Evolutionary conservation across 2,888 invertebrate species (phyloP), one percentile per base, ranked within the genome.

Genomic region (Monoplex corrugatus): DNA sequence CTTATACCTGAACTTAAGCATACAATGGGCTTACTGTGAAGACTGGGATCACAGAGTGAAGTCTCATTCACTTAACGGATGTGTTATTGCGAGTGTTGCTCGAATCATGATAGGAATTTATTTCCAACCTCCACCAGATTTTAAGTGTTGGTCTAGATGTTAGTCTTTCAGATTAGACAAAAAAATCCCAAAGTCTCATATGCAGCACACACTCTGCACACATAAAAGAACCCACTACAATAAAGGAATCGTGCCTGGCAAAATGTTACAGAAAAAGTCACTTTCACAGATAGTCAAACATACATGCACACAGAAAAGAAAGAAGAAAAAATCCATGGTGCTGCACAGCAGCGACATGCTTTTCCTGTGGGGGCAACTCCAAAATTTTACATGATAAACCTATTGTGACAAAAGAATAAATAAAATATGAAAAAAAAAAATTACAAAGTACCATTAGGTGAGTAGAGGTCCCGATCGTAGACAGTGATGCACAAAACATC

Each of bases 401-500:
- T 1, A 16, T 10, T 23, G 57, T 2, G 28, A 57, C 57, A 10
- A 2, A 28, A 57, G 19, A 19, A 8, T 50, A 50, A 19, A 28
- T 75, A 75, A 28, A 6, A n/a, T 10, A 40, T 43, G 35, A 83
- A 83, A 35, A 75, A 28, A 75, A 35, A 75, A 8, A 16, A 28
- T 13, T 13, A 75, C 35, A 75, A 2, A n/a, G 78, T 91, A 98
- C 98, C 97, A 96, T 98, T 97, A 23, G 98, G 98, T 90, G 97
- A 97, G 95, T 97, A 98, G 88, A 97, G 96, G 93, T 97, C 97
- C 94, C 97, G 97, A 94, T 98, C 97, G 93, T 97, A 97, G 44
- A 97, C 97, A 19, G 97, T 97, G 91, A 98, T 97, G 92, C 97
- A 97, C 23, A 98, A 96, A 40, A 97, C 97, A 94, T 98, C 98